Percentiles rank a stretch among this genome's conserved stretches.
phyloP scores from a whole-genome alignment of 2,113 vertebrate genomes.

The Antidorcas marsupialis region DNA sequence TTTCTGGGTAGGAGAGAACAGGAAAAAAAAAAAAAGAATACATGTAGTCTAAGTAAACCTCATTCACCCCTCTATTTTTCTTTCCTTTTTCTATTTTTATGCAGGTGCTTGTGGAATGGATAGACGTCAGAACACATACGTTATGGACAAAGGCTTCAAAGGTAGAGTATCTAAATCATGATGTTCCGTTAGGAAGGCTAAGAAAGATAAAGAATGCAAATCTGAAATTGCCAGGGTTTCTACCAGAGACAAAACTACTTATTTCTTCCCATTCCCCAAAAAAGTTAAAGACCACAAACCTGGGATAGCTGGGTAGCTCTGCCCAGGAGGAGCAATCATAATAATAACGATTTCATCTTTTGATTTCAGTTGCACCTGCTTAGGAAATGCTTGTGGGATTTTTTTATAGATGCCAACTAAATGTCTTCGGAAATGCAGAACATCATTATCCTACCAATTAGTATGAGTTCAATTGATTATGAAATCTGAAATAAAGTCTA shows the following conservation, averaged over 20 bases:
- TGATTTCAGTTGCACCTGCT: slow-evolving; percentile 62
- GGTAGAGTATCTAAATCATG: slow-evolving; percentile 86
- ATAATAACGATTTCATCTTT: slow-evolving; percentile 47
- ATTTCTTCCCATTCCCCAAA: background rate
- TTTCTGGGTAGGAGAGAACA: background rate
- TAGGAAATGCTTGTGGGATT: slow-evolving; percentile 62
- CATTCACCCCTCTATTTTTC: background rate
- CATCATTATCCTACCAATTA: slow-evolving; percentile 67
- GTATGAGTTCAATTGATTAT: slow-evolving; percentile 53
- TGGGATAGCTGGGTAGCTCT: slow-evolving; percentile 37
- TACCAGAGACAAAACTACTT: background rate
- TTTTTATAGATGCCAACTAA: slow-evolving; percentile 66
- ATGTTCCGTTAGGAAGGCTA: slow-evolving; percentile 74
- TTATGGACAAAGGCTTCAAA: slow-evolving; percentile 92
- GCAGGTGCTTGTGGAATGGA: slow-evolving; percentile 90
- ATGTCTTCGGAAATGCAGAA: slow-evolving; percentile 62
- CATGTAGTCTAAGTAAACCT: background rate
- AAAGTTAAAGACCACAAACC: slow-evolving; percentile 60
- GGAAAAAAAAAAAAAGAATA: background rate
- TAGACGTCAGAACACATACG: slow-evolving; percentile 90
- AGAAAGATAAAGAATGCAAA: slow-evolving; percentile 70
- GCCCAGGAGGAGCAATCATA: slow-evolving; percentile 9
- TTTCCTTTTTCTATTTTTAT: slow-evolving; percentile 69
- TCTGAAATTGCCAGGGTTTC: slow-evolving; percentile 75
- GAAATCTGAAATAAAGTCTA: slow-evolving; percentile 71